phyloP scores from a whole-genome alignment of 1,140 invertebrate species.

The Pseudomyrmex sp. region DNA sequence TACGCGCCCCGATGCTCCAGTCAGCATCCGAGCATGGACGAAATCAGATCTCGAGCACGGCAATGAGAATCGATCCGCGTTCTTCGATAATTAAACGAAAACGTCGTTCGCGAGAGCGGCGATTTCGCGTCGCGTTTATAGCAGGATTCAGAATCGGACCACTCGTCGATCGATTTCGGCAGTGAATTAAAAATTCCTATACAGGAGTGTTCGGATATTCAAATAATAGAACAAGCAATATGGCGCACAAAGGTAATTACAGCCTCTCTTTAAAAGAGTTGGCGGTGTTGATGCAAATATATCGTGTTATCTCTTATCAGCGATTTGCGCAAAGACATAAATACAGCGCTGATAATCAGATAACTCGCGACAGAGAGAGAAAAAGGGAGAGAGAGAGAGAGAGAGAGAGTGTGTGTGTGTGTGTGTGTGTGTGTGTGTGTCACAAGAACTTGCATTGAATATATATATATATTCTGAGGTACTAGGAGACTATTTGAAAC shows the following conservation, averaged over 20 bases:
- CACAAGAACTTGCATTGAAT: constrained; percentile 17
- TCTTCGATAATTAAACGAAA: constrained; percentile 49
- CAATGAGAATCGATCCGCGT: constrained; percentile 42
- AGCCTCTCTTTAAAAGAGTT: neutral
- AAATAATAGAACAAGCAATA: constrained; percentile 28
- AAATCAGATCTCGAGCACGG: constrained; percentile 75
- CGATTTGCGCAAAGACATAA: constrained; percentile 32
- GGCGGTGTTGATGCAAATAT: neutral
- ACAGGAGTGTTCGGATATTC: neutral
- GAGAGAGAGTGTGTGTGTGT: no score
- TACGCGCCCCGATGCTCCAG: constrained; percentile 74
- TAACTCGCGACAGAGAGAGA: constrained; percentile 20
- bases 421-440: no score
- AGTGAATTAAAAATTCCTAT: constrained; percentile 8
- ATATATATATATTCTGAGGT: constrained; percentile 12
- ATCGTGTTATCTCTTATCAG: constrained; percentile 47
- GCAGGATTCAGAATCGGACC: neutral
- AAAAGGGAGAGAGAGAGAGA: no score
- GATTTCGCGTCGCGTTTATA: constrained; percentile 24
- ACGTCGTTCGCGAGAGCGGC: constrained; percentile 38
- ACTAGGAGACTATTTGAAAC: neutral
- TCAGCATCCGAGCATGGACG: constrained; percentile 84
- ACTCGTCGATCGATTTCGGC: neutral
- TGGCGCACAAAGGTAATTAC: constrained; percentile 70
- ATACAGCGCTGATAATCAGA: constrained; percentile 34